Evolutionary conservation across 1,140 invertebrate species (phyloP).

Genomic region (Grapholita molesta): DNA sequence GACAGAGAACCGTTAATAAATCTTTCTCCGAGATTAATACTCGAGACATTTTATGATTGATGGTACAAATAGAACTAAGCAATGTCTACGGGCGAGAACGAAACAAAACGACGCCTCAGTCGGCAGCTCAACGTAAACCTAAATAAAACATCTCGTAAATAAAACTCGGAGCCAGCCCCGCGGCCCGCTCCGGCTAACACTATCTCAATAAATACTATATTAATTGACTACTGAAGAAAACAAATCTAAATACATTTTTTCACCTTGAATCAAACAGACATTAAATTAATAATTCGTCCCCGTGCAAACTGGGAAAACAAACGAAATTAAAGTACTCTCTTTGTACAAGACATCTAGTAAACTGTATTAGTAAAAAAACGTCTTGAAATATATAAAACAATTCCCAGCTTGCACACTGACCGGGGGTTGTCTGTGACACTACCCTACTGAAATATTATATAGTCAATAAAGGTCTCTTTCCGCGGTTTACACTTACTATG

Average conservation of each 20-base stretch:
- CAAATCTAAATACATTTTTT: constrained; percentile 38
- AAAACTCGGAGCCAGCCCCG: constrained; percentile 36
- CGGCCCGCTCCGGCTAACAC: constrained; percentile 40
- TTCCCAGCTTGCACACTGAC: constrained; percentile 26
- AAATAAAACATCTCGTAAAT: constrained; percentile 35
- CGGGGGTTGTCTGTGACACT: neutral
- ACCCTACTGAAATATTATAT: neutral
- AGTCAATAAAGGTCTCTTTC: neutral
- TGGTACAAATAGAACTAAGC: constrained; percentile 36
- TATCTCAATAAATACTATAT: constrained; percentile 48
- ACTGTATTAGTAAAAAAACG: constrained; percentile 28
- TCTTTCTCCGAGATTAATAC: constrained; percentile 19
- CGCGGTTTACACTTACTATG: neutral
- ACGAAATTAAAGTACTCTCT: constrained; percentile 33
- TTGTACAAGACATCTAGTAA: constrained; percentile 31
- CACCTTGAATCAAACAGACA: constrained; percentile 26
- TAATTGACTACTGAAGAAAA: constrained; percentile 46
- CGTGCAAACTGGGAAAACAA: constrained; percentile 30
- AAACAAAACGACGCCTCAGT: constrained; percentile 43
- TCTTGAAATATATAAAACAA: constrained; percentile 27
- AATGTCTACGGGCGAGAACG: constrained; percentile 35
- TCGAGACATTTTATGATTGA: constrained; percentile 31
- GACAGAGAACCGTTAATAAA: constrained; percentile 39
- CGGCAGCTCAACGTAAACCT: constrained; percentile 35
- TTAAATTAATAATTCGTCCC: constrained; percentile 5